These are phyloP conservation scores for Macropus fuliginosus DNA, from an alignment of 2,797 vertebrate genomes.

Conservation along the genomic window DNA sequence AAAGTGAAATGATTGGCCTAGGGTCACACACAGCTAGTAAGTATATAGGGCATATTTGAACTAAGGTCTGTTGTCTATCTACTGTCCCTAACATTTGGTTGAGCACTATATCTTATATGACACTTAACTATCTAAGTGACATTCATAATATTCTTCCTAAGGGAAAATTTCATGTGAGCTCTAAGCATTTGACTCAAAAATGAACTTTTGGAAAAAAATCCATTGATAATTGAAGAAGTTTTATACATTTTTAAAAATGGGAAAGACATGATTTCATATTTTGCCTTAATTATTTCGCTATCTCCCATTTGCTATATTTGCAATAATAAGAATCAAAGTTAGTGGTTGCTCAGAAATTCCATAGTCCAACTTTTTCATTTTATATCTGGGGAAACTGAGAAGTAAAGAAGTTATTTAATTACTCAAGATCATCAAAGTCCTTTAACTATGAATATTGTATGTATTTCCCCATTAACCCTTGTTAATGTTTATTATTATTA, in stretches of 20 bases:
- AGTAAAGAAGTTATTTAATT: neutral
- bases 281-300: neutral
- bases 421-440: neutral
- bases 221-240: neutral
- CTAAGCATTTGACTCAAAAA: neutral
- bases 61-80: neutral
- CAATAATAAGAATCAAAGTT: neutral
- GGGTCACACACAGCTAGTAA: neutral
- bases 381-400: neutral
- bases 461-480: neutral
- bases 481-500: neutral
- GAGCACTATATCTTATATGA: neutral
- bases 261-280: neutral
- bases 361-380: neutral
- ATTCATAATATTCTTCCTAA: neutral
- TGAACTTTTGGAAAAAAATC: neutral
- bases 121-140: neutral
- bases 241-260: constrained; percentile 12
- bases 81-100: neutral
- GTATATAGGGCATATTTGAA: neutral
- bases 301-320: neutral
- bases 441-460: neutral
- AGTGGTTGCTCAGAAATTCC: neutral
- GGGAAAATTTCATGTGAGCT: neutral
- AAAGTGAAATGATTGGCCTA: neutral